A percentile compares a stretch with the other conserved stretches of the same genome.
These are phyloP conservation scores for Semibalanus balanoides DNA, from an alignment of 1,140 invertebrate genomes.

Conservation along the genomic window DNA sequence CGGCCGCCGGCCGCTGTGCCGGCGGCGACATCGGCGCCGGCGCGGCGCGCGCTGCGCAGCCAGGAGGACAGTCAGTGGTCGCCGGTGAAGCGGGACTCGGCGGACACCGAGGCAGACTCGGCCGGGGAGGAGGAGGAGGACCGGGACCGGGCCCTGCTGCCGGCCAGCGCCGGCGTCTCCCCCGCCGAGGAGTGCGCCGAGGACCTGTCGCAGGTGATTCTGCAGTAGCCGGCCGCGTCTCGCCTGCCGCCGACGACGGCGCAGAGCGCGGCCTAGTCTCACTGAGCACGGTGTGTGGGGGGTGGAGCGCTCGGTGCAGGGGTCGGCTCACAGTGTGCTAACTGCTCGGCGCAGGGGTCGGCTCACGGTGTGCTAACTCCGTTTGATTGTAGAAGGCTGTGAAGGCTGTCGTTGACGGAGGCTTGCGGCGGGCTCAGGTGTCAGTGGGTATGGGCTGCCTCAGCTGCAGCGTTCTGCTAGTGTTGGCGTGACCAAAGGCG, in stretches of 20 bases:
- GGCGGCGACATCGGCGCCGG: too few relatives aligned
- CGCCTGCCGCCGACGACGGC: too few relatives aligned
- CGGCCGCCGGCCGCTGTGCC: too few relatives aligned
- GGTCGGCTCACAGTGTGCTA: too few relatives aligned
- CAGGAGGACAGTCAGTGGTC: background rate
- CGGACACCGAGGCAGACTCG: background rate
- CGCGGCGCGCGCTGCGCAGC: background rate
- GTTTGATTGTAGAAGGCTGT: background rate
- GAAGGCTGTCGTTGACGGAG: background rate
- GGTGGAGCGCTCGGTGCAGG: too few relatives aligned
- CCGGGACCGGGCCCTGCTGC: background rate
- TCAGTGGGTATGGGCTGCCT: too few relatives aligned
- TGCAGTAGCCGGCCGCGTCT: background rate
- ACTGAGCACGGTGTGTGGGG: too few relatives aligned
- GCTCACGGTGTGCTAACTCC: too few relatives aligned
- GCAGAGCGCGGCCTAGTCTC: too few relatives aligned
- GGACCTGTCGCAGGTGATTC: background rate
- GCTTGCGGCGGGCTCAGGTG: background rate
- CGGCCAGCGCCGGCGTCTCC: background rate
- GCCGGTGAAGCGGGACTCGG: too few relatives aligned
- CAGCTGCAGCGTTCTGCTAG: background rate
- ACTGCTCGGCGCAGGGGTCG: too few relatives aligned
- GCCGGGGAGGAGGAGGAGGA: background rate
- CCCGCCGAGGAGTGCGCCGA: background rate
- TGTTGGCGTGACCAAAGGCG: background rate